Base-by-base conservation (phyloP, 2,888 invertebrate species). In the Acleris literana region DNA sequence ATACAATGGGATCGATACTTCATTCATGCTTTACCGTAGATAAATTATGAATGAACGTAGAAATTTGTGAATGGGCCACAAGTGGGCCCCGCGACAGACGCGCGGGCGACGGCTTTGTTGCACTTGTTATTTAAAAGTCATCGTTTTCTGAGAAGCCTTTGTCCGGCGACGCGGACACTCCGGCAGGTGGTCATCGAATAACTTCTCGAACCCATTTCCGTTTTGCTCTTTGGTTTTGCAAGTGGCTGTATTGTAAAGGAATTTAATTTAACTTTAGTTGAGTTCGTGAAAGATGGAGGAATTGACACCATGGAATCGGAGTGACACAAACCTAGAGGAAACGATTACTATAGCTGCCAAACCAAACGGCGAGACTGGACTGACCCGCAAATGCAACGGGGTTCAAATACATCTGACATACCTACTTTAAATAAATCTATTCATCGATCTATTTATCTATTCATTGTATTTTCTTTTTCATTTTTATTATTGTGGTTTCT, bases 151-250 rank as follows among this genome's bases (percentile, higher is more conserved):
- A 71, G 83, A 85, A 85, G 11, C 55, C 17, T 69, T 71, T 73
- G 60, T 68, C 67, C 69, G 33, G 13, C 39, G 39, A 71, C 70
- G 72, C 71, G 69, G 39, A 4, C 39, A 4, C 71, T 69, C 73
- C 71, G 17, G 77, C 89, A 88, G 88, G 88, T 90, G 87, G 81
- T 83, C 85, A 87, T 90, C 86, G 85, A 86, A 89, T 9, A 39
- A 39, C 39, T 39, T 39, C 39, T 39, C 84, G 80, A 69, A 71
- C 80, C 86, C 89, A 85, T 90, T 89, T 90, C 90, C 90, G 90
- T 71, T 85, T 75, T 71, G 76, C 58, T 74, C 74, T 75, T 71
- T 72, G 72, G 74, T 68, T 5, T 43, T 72, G 70, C 69, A 63
- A 71, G 62, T 64, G 70, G 71, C 64, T 67, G 57, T 58, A 60